A percentile compares a stretch with the other conserved stretches of the same genome.
Conservation (phyloP, 2,113 vertebrate species). For the Varanus komodoensis region DNA sequence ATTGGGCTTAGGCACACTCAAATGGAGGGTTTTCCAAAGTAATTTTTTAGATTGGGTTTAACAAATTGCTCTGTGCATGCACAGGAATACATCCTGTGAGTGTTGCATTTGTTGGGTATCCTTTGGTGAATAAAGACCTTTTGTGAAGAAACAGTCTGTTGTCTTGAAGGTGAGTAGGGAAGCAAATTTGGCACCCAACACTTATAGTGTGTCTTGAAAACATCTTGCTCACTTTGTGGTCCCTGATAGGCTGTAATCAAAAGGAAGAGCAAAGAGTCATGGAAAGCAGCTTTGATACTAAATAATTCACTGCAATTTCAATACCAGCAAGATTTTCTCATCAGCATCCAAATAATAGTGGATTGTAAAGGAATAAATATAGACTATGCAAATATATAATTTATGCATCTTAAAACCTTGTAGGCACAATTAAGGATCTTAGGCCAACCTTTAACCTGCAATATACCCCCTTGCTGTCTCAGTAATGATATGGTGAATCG, state of each 20-base stretch:
- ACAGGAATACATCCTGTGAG: no score
- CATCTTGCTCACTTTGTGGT: not conserved
- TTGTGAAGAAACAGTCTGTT: no score
- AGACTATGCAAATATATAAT: not conserved
- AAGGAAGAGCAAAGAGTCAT: not conserved
- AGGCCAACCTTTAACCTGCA: not conserved
- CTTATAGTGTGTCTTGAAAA: no score
- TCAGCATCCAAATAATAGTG: slow-evolving; percentile 36
- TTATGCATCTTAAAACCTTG: slow-evolving; percentile 2
- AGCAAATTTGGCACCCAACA: no score
- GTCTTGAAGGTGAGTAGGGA: no score
- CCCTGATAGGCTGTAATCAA: not conserved
- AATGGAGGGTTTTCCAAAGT: no score
- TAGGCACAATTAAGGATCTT: slow-evolving; percentile 25
- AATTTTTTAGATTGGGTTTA: no score
- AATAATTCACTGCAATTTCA: not conserved
- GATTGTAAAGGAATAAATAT: not conserved
- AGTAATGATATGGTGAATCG: slow-evolving; percentile 8
- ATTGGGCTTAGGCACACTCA: no score
- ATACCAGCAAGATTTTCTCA: not conserved
- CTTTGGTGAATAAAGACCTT: no score
- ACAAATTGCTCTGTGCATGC: no score
- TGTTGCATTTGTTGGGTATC: no score
- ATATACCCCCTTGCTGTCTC: slow-evolving; percentile 16
- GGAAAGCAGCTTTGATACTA: no score